phyloP scores from a whole-genome alignment of 2,113 vertebrate genomes.

The Zosterops borbonicus region DNA sequence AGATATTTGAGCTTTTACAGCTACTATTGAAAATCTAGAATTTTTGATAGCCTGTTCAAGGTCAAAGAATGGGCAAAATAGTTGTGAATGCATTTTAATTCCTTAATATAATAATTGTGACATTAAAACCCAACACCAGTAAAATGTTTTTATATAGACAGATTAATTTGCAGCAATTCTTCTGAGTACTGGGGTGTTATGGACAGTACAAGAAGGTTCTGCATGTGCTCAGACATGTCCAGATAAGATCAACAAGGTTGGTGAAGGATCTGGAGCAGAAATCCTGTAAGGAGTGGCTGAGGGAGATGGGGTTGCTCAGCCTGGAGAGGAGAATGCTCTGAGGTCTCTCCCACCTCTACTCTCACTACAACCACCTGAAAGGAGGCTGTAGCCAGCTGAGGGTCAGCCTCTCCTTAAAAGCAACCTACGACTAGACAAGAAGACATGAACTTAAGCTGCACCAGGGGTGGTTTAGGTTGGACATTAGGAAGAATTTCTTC shows the following conservation, averaged over 20 bases:
- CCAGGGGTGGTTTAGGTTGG: not conserved
- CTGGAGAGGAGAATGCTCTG: not conserved
- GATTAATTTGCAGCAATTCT: not conserved
- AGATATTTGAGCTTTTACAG: not conserved
- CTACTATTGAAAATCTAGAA: not conserved
- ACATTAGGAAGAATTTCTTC: not conserved
- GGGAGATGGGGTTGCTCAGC: not conserved
- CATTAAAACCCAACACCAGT: not conserved
- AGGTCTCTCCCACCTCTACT: too few relatives aligned
- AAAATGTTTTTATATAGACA: not conserved
- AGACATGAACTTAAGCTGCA: fast-evolving
- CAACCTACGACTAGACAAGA: fast-evolving
- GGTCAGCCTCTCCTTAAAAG: fast-evolving
- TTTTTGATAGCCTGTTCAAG: not conserved
- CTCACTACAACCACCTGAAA: not conserved
- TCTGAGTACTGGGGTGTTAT: not conserved
- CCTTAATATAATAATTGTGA: not conserved
- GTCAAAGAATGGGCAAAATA: not conserved
- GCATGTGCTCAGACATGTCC: fast-evolving
- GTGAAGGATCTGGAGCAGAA: not conserved
- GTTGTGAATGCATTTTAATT: not conserved
- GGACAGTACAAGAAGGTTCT: not conserved
- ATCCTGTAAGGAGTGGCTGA: not conserved
- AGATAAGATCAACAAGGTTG: not conserved
- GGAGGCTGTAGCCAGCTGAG: not conserved